A percentile compares a stretch with the other conserved stretches of the same genome.
These are phyloP conservation scores for Mystacornis crossleyi DNA, from an alignment of 2,113 vertebrate species.

Conservation along the genomic window DNA sequence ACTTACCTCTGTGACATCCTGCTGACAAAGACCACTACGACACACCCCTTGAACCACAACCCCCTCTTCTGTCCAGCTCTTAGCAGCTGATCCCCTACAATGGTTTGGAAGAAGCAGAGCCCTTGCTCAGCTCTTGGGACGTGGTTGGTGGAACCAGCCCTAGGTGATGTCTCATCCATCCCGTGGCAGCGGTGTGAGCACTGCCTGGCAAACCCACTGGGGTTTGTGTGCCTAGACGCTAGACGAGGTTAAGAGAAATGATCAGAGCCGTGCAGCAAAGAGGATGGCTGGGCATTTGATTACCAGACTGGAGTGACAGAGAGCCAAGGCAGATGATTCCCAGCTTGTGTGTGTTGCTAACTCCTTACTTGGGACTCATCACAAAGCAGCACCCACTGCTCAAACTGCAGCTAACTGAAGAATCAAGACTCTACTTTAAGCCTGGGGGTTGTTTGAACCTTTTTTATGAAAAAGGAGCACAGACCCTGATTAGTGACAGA, in stretches of 20 bases:
- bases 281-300: background rate
- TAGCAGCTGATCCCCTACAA: background rate
- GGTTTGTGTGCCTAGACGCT: background rate
- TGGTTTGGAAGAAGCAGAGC: background rate
- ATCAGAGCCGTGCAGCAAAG: background rate
- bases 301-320: background rate
- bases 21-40: background rate
- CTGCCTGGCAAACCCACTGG: background rate
- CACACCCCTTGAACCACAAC: background rate
- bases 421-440: background rate
- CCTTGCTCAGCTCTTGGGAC: background rate
- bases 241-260: background rate
- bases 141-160: background rate
- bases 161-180: background rate
- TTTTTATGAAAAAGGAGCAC: background rate
- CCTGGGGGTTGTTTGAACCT: background rate
- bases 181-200: background rate
- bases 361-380: background rate
- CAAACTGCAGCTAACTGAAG: background rate
- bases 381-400: background rate
- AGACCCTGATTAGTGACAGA: background rate
- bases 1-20: rapidly evolving
- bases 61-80: background rate
- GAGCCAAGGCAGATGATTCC: background rate
- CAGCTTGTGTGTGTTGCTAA: background rate